Conservation (phyloP, 1,140 invertebrate species). For the Sycophaga agraensis region DNA sequence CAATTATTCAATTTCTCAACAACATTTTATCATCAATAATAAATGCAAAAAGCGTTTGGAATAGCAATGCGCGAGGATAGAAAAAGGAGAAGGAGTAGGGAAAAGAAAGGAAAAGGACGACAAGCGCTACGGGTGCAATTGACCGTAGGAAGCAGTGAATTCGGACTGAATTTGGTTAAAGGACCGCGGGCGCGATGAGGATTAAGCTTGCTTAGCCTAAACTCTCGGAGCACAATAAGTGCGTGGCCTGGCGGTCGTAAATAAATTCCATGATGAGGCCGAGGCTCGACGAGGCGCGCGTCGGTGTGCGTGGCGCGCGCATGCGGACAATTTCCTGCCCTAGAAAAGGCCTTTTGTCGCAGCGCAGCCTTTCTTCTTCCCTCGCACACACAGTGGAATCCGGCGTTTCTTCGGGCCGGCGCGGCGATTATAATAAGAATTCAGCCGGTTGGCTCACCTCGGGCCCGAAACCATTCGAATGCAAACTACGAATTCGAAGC, state of each 20-base stretch:
- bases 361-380: slow-evolving; percentile 10
- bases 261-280: slow-evolving; percentile 6
- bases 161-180: no score
- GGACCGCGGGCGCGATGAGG: no score
- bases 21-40: no score
- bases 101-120: no score
- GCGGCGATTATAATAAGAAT: background rate
- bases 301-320: background rate
- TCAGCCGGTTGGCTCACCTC: background rate
- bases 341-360: slow-evolving; percentile 21
- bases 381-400: slow-evolving; percentile 4
- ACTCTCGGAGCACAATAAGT: background rate
- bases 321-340: slow-evolving; percentile 19
- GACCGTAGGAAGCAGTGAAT: no score
- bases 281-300: no score
- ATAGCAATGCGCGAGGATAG: no score
- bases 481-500: background rate
- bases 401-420: background rate
- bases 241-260: slow-evolving; percentile 5
- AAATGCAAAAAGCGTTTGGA: no score
- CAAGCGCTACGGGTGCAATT: no score
- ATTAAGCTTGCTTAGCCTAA: no score
- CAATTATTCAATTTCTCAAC: no score
- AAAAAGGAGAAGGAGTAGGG: no score
- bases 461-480: background rate